A percentile compares a stretch with the other conserved stretches of the same genome.
Conservation (phyloP, 2,888 invertebrate genomes). For the Kuschelorhynchus macadamiae region DNA sequence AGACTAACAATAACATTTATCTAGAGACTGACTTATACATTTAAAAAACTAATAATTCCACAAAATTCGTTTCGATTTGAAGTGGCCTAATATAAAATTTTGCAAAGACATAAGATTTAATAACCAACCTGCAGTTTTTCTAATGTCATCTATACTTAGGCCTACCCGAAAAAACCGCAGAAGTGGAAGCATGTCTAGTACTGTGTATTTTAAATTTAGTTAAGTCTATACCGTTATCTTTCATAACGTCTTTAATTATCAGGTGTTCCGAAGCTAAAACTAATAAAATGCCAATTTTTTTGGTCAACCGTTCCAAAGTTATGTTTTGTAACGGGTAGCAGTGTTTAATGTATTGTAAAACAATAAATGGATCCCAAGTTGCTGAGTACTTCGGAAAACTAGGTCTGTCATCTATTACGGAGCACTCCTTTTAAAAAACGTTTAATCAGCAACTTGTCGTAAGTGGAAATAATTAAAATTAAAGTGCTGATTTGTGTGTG, state of each 20-base stretch:
- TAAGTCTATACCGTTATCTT: constrained; percentile 27
- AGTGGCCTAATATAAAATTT: constrained; percentile 41
- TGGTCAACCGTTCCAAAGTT: constrained; percentile 22
- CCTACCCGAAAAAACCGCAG: constrained; percentile 50
- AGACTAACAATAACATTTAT: not conserved
- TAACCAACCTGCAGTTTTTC: constrained; percentile 53
- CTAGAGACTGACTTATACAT: not conserved
- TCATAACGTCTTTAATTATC: constrained; percentile 14
- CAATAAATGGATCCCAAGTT: constrained; percentile 28
- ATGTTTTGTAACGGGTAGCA: constrained; percentile 2
- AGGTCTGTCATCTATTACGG: constrained; percentile 27
- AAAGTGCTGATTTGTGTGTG: constrained; percentile 39
- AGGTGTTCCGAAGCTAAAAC: constrained; percentile 28
- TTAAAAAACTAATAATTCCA: constrained; percentile 6
- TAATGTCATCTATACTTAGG: constrained; percentile 50
- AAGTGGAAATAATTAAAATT: constrained; percentile 20
- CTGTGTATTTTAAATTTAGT: constrained; percentile 44
- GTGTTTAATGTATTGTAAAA: constrained; percentile 11
- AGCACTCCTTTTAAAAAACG: constrained; percentile 41
- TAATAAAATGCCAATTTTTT: constrained; percentile 23
- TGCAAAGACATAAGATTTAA: constrained; percentile 46
- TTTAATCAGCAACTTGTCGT: constrained; percentile 30
- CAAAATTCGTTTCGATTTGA: not conserved
- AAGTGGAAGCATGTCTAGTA: constrained; percentile 54
- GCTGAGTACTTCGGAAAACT: constrained; percentile 20